A percentile compares a stretch with the other conserved stretches of the same genome.
phyloP scores from a whole-genome alignment of 64 coral and sea anemone species.

The Dendronephthya gigantea region DNA sequence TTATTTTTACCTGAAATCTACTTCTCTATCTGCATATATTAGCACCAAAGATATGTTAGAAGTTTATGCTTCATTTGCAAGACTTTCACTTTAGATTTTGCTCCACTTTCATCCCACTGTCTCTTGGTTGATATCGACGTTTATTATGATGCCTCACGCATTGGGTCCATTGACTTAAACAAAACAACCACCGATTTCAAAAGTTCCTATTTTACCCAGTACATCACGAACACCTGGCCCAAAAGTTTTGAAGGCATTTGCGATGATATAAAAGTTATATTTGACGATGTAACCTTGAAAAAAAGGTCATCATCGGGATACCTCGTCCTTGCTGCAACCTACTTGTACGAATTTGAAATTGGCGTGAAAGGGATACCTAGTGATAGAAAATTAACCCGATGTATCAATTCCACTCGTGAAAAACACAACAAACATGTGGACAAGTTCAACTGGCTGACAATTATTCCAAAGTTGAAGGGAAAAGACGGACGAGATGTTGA shows the following conservation, averaged over 20 bases:
- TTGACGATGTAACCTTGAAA: neutral
- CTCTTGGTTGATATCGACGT: neutral
- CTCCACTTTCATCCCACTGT: neutral
- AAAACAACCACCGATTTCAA: neutral
- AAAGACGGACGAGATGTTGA: neutral
- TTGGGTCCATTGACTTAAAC: neutral
- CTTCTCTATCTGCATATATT: too few species aligned
- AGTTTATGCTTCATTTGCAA: too few species aligned
- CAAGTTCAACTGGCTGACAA: neutral
- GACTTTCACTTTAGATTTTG: neutral
- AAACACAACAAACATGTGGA: neutral
- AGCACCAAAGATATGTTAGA: too few species aligned
- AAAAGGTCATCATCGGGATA: neutral
- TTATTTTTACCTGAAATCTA: too few species aligned
- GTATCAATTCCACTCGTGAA: neutral
- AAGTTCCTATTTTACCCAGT: neutral
- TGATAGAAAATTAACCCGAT: neutral
- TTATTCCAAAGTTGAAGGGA: neutral
- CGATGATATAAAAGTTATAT: neutral
- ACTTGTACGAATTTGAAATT: neutral
- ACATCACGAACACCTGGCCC: neutral
- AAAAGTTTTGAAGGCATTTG: neutral
- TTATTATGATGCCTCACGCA: neutral
- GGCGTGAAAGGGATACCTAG: neutral
- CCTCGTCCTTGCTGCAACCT: neutral